Base-by-base conservation (phyloP, 1,140 invertebrate species). In the Drosophila bipectinata region DNA sequence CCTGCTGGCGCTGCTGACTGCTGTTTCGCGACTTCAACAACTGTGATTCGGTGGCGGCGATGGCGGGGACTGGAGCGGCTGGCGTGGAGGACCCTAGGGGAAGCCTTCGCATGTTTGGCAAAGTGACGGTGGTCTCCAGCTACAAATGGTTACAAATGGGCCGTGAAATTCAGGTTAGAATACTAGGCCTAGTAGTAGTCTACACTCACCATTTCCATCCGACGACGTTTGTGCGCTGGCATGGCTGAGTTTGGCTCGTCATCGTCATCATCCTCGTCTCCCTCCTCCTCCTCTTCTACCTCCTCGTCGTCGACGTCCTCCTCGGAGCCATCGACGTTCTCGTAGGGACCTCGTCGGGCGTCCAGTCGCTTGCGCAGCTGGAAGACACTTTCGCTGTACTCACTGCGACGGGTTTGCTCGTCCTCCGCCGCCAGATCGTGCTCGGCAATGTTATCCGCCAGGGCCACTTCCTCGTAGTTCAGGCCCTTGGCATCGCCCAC, bases 401-500 rank as follows among this genome's bases (percentile, higher is more conserved):
- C 83, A 52, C 53, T 73, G 48, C 76, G 76, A 18, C 79, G 83
- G 9, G 72, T 88, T 63, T 88, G 75, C 57, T 87, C 82, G 52
- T 87, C 83, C 54, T 87, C 83, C 7, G 60, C 77, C 14, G 74
- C 84, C 30, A 90, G 54, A 59, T 89, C 84, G 28, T 89, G 85
- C 26, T 89, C 85, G 28, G 85, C 80, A 63, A 89, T 89, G 10
- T 90, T 85, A 51, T 89, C 83, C 21, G 83, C 83, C 45, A 88
- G 49, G 12, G 77, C 84, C 10, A 83, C 79, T 34, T 88, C 83
- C 41, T 89, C 84, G n/a, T 84, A 74, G 49, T 88, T 61, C 1
- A 88, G 51, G 44, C 67, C 72, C 30, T 55, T 51, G 2, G 79
- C 79, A 54, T 76, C 67, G 15, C 51, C 41, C 26, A 67, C 79